These are phyloP conservation scores for Zeuzera pyrina DNA, from an alignment of 2,888 invertebrate species.

Conservation along the genomic window DNA sequence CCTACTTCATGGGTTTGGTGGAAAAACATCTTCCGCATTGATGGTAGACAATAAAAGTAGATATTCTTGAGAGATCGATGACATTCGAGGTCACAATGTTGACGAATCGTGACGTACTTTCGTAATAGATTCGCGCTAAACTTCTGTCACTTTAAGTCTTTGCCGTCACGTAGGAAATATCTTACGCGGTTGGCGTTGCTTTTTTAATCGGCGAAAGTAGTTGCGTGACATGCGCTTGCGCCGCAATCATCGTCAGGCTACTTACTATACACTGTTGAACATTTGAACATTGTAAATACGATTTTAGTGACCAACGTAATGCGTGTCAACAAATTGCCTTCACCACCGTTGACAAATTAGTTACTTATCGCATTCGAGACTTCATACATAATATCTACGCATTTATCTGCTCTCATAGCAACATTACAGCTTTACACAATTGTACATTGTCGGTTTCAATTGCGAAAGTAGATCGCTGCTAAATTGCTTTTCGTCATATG, in stretches of 20 bases:
- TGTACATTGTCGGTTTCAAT: conserved; percentile 51
- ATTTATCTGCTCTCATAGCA: conserved; percentile 33
- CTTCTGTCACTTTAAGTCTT: too few relatives aligned
- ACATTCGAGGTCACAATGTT: conserved; percentile 9
- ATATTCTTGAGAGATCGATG: conserved; percentile 2
- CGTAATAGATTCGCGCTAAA: conserved; percentile 34
- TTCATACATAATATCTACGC: conserved; percentile 20
- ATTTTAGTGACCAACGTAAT: conserved; percentile 11
- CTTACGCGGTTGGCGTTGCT: conserved; percentile 28
- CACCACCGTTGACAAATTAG: conserved; percentile 20
- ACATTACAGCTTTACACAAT: conserved; percentile 58
- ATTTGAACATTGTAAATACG: not conserved
- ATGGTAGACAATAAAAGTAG: conserved; percentile 2
- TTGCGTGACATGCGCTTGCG: conserved; percentile 52
- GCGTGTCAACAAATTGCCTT: conserved; percentile 27
- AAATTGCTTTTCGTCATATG: conserved; percentile 62
- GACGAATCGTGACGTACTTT: conserved; percentile 29
- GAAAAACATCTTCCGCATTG: conserved; percentile 3
- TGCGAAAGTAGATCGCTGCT: conserved; percentile 55
- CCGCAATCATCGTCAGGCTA: conserved; percentile 33
- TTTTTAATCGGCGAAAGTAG: conserved; percentile 65
- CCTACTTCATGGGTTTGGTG: too few relatives aligned
- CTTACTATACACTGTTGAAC: conserved; percentile 8
- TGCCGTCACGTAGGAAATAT: conserved; percentile 47
- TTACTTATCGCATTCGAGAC: conserved; percentile 15